Conservation (phyloP, 2,113 vertebrate genomes). For the Grammomys dolichurus region DNA sequence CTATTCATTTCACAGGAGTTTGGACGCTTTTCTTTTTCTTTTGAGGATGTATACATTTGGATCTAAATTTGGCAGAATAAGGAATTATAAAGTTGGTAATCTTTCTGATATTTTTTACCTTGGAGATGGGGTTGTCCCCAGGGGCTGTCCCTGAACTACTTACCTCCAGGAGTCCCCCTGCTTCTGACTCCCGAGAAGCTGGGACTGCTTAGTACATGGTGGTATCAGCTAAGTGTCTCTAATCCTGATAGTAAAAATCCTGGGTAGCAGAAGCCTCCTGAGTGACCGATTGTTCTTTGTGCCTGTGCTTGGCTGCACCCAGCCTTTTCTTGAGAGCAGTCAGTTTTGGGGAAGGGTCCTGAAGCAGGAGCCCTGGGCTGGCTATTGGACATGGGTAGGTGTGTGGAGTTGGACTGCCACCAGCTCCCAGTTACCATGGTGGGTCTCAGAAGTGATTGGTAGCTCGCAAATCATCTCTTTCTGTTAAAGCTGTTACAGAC, state of each 20-base stretch:
- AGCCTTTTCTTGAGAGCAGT: neutral
- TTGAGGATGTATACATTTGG: neutral
- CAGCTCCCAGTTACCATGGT: fast-evolving
- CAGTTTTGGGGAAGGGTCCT: fast-evolving
- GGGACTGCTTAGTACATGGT: neutral
- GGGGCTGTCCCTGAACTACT: neutral
- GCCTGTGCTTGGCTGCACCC: fast-evolving
- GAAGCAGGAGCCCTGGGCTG: neutral
- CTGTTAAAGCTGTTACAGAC: neutral
- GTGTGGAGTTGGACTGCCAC: fast-evolving
- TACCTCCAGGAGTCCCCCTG: neutral
- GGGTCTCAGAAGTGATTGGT: neutral
- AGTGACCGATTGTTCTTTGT: fast-evolving
- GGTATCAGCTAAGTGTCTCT: neutral
- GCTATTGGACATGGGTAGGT: neutral
- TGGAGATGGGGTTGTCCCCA: neutral
- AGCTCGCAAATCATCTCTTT: neutral
- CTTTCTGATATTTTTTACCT: neutral
- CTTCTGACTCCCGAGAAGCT: neutral
- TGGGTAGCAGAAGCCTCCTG: fast-evolving
- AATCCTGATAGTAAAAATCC: neutral
- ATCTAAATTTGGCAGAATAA: neutral
- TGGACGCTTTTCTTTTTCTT: neutral
- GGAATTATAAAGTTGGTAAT: neutral
- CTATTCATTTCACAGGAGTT: neutral